Base-by-base conservation (phyloP, 2,888 invertebrate species). In the Agrochola lota region DNA sequence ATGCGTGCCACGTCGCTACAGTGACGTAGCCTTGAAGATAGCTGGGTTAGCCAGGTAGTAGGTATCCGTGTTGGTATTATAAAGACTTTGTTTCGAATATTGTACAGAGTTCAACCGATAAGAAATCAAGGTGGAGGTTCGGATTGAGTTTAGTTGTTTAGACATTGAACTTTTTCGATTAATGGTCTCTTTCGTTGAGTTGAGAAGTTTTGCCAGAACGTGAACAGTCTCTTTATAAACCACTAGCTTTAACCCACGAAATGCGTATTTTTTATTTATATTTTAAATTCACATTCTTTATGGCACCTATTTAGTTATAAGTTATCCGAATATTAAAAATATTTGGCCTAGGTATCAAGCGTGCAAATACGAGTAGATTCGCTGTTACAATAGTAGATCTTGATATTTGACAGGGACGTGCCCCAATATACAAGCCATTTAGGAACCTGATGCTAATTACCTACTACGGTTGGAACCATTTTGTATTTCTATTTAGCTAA, bases 21-120 rank as follows among this genome's bases (percentile, higher is more conserved):
- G 71, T 75, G 77, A 78, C 71, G 60, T 81, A 77, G 68, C 85
- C 85, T 84, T 84, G 85, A 85, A 78, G 75, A 71, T 85, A 68
- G 49, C 67, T 81, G 55, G 59, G 74, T 73, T 84, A 52, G 49
- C 81, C 73, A 78, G 67, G 35, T 49, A 60, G 12, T 60, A 30
- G 26, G 57, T 62, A 71, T 11, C 49, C 5, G 43, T 26, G 35
- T 40, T 52, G 26, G 49, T 67, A 59, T n/a, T 35, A 1, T 12
- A 59, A 35, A 11, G 11, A 62, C 40, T 75, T 60, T 26, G 49
- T 74, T 59, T 69, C 8, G 20, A 55, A 46, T 68, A 6, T 67
- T 35, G 6, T 46, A 23, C 63, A 12, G 35, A 79, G 66, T 60
- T 79, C 72, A 49, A 72, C 52, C 17, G 66, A 67, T 72, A 72